Conservation (phyloP, 2,797 vertebrate genomes). For the Lepus oiostolus region DNA sequence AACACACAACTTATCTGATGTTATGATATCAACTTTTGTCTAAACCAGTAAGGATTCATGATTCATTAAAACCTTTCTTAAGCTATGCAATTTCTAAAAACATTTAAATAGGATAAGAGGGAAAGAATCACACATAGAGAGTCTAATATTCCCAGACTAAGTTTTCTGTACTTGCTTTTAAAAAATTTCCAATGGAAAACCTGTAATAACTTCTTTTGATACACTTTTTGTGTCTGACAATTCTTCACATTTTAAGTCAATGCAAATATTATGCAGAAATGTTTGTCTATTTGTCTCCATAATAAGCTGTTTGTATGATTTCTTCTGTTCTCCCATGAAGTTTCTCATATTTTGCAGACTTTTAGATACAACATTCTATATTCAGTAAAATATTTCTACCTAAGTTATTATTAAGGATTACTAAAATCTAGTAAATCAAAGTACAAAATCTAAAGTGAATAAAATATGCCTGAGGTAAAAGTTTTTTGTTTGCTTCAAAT, state of each 20-base stretch:
- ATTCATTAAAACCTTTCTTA: neutral
- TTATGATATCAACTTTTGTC: neutral
- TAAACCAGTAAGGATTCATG: neutral
- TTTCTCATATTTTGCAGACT: neutral
- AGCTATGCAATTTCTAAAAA: neutral
- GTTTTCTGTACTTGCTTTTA: neutral
- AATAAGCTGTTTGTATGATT: neutral
- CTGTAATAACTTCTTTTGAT: neutral
- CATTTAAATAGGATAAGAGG: neutral
- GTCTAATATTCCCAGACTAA: neutral
- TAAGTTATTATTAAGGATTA: neutral
- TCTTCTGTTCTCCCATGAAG: neutral
- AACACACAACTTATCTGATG: neutral
- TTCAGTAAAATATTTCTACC: neutral
- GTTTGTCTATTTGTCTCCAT: neutral
- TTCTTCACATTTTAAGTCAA: constrained; percentile 24
- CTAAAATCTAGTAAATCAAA: neutral
- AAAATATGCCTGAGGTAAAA: neutral
- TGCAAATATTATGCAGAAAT: neutral
- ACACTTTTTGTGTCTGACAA: neutral
- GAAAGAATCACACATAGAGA: neutral
- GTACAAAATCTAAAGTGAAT: neutral
- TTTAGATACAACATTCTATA: neutral
- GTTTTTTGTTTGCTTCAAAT: neutral
- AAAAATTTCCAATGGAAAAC: neutral